Conservation (phyloP, 2,113 vertebrate species). For the Hippotragus niger region DNA sequence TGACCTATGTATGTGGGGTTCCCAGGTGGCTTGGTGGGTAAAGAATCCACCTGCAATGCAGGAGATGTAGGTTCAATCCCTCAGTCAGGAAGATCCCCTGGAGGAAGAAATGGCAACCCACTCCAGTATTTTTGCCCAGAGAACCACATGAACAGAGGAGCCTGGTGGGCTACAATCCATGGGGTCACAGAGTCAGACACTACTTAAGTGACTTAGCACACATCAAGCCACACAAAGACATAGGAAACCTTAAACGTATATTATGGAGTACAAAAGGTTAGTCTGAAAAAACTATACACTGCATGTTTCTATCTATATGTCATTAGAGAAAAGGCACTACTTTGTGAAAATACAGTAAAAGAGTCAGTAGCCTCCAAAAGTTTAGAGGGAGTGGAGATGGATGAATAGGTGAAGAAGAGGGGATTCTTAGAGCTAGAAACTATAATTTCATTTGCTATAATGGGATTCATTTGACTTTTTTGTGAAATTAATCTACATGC, state of each 20-base stretch:
- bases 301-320: not conserved
- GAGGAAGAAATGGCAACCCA: not conserved
- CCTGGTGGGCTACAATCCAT: not conserved
- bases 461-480: slow-evolving; percentile 93
- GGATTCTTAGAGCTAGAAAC: not conserved
- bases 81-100: not conserved
- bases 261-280: not conserved
- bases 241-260: not conserved
- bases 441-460: slow-evolving; percentile 88
- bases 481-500: slow-evolving; percentile 97
- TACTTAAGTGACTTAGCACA: not conserved
- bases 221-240: not conserved
- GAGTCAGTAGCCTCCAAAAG: not conserved
- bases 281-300: not conserved
- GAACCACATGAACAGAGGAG: not conserved
- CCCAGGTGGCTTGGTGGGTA: not conserved
- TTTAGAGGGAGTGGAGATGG: not conserved
- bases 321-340: not conserved
- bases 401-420: not conserved
- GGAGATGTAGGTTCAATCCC: not conserved
- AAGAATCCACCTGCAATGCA: not conserved
- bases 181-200: not conserved
- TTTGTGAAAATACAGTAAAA: not conserved
- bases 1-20: not conserved
- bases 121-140: not conserved